Conservation (phyloP, 2,888 invertebrate genomes). For the Xestia rhomboidea region DNA sequence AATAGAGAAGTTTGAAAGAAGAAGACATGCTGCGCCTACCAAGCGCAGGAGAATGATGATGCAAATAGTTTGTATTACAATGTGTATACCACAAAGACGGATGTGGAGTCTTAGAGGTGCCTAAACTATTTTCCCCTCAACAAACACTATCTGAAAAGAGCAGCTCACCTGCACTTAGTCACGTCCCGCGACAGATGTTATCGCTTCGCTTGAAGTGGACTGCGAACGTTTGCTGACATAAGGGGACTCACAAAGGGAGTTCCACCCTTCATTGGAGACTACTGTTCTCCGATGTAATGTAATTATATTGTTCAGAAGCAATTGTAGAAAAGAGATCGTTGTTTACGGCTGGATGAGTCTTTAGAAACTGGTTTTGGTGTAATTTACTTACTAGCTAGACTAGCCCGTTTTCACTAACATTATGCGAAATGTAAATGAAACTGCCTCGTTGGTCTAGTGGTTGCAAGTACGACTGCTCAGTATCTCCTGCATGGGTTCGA, state of each 20-base stretch:
- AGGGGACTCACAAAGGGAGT: slow-evolving; percentile 7
- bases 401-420: not conserved
- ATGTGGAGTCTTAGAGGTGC: not conserved
- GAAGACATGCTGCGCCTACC: too few species aligned
- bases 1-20: too few species aligned
- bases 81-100: not conserved
- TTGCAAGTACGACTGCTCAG: too few species aligned
- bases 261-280: slow-evolving; percentile 15
- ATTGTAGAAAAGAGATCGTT: not conserved
- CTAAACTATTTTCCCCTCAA: slow-evolving; percentile 13
- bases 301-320: slow-evolving; percentile 14
- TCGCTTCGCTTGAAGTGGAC: slow-evolving; percentile 42
- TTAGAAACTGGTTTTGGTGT: not conserved
- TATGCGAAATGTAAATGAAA: not conserved
- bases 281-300: slow-evolving; percentile 19
- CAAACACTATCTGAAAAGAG: slow-evolving; percentile 28
- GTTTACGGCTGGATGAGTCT: not conserved
- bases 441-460: not conserved
- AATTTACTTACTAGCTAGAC: not conserved
- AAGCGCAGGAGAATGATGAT: too few species aligned
- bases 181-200: slow-evolving; percentile 50
- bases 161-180: slow-evolving; percentile 39
- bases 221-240: slow-evolving; percentile 35
- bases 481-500: too few species aligned
- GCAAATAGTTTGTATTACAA: not conserved